phyloP scores from a whole-genome alignment of 2,113 vertebrate genomes.

The Sclerurus mexicanus region DNA sequence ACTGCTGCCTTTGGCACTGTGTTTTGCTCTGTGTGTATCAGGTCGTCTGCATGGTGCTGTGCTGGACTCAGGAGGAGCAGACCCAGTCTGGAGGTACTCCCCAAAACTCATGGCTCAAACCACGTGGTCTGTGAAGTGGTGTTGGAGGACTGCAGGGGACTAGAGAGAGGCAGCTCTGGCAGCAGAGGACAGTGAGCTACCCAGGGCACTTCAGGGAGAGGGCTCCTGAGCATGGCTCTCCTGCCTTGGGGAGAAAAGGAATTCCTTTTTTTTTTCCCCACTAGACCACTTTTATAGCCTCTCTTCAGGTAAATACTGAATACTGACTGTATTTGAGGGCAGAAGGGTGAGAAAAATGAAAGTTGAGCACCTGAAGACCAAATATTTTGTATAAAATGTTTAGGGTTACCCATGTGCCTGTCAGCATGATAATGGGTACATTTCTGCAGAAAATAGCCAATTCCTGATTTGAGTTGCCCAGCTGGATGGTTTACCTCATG shows the following conservation, averaged over 20 bases:
- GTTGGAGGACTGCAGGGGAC: neutral
- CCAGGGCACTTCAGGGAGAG: neutral
- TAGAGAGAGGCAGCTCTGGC: neutral
- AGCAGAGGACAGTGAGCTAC: neutral
- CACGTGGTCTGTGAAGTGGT: fast-evolving
- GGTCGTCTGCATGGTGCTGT: fast-evolving
- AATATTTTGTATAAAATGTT: neutral
- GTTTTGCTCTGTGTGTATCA: neutral
- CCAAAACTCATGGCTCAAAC: neutral
- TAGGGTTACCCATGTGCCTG: fast-evolving
- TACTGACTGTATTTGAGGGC: neutral
- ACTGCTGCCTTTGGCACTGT: fast-evolving
- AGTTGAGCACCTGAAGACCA: neutral
- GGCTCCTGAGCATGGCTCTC: neutral
- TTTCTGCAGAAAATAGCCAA: neutral
- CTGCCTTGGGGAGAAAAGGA: neutral
- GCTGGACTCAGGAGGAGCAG: neutral
- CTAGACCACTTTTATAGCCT: neutral
- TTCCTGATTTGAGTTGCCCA: neutral
- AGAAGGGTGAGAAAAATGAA: neutral
- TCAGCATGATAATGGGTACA: neutral
- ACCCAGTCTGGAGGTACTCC: neutral
- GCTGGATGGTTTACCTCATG: fast-evolving
- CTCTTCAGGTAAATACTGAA: neutral
- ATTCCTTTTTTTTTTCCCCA: no score